Evolutionary conservation across 2,797 vertebrate species (phyloP).

Genomic region (Enteromius trimaculatus): DNA sequence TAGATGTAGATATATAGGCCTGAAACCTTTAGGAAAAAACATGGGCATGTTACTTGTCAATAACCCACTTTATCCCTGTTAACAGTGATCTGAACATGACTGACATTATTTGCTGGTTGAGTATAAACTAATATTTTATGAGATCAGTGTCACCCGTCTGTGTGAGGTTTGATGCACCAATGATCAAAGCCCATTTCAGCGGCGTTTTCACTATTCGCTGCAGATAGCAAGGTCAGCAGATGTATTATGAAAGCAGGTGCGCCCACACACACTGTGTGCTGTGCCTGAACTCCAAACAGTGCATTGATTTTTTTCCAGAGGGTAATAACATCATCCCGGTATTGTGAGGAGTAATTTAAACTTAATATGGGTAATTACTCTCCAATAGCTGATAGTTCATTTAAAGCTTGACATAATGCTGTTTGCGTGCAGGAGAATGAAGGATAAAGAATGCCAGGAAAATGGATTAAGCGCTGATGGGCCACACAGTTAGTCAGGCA

Average conservation of each 20-base stretch:
- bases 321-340: slow-evolving; percentile 72
- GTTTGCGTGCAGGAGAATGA: slow-evolving; percentile 48
- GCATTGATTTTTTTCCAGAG: slow-evolving; percentile 75
- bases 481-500: slow-evolving; percentile 51
- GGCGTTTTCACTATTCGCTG: slow-evolving; percentile 63
- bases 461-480: slow-evolving; percentile 45
- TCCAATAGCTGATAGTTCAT: slow-evolving; percentile 73
- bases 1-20: neutral
- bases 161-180: slow-evolving; percentile 71
- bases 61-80: neutral
- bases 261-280: slow-evolving; percentile 68
- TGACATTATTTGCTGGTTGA: neutral
- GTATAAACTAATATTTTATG: slow-evolving; percentile 38
- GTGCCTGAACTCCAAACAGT: slow-evolving; percentile 72
- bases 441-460: slow-evolving; percentile 45
- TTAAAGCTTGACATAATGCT: slow-evolving; percentile 62
- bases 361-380: slow-evolving; percentile 75
- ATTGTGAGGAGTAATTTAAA: slow-evolving; percentile 74
- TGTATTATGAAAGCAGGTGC: slow-evolving; percentile 79
- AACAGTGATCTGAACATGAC: slow-evolving; percentile 13
- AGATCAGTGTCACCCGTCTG: slow-evolving; percentile 68
- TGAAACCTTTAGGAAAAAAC: neutral
- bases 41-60: neutral
- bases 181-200: slow-evolving; percentile 68
- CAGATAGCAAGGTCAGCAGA: slow-evolving; percentile 80